These are phyloP conservation scores for Trachops cirrhosus DNA, from an alignment of 2,797 vertebrate species.

Conservation along the genomic window DNA sequence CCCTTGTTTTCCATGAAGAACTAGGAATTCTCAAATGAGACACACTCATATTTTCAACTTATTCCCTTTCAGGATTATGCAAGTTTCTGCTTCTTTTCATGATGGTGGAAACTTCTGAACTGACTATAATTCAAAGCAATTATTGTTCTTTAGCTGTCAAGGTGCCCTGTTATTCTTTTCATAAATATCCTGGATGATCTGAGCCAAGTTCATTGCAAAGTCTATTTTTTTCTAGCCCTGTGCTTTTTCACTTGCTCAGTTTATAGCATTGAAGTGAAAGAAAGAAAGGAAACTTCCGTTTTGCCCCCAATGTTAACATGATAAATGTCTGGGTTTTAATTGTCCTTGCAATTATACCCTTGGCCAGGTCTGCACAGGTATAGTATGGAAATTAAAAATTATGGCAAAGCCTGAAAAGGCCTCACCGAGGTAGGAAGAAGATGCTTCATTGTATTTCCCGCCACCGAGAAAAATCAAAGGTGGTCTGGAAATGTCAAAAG, in stretches of 20 bases:
- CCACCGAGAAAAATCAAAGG: slow-evolving; percentile 22
- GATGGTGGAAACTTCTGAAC: slow-evolving; percentile 44
- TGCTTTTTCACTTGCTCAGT: slow-evolving; percentile 64
- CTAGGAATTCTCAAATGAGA: slow-evolving; percentile 9
- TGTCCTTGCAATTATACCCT: slow-evolving; percentile 63
- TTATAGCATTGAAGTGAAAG: slow-evolving; percentile 54
- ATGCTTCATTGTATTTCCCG: slow-evolving; percentile 38
- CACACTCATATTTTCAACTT: slow-evolving; percentile 31
- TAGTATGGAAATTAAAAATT: slow-evolving; percentile 39
- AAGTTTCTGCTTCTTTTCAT: slow-evolving; percentile 53
- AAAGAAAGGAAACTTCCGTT: slow-evolving; percentile 38
- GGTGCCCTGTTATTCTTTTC: slow-evolving; percentile 61
- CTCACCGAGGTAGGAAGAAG: not conserved
- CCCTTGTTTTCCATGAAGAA: not conserved
- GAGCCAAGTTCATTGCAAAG: slow-evolving; percentile 47
- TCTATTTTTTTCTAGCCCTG: slow-evolving; percentile 13
- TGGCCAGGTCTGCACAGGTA: slow-evolving; percentile 51
- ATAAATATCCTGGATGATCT: slow-evolving; percentile 63
- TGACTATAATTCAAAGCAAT: slow-evolving; percentile 68
- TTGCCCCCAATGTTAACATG: slow-evolving; percentile 45
- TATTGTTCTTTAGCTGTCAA: slow-evolving; percentile 64
- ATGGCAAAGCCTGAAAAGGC: slow-evolving; percentile 16
- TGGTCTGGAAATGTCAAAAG: slow-evolving; percentile 12
- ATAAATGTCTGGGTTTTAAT: slow-evolving; percentile 64
- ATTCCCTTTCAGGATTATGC: slow-evolving; percentile 54